These are phyloP conservation scores for Lasioglossum leucozonium DNA, from an alignment of 2,888 invertebrate genomes.

Conservation along the genomic window DNA sequence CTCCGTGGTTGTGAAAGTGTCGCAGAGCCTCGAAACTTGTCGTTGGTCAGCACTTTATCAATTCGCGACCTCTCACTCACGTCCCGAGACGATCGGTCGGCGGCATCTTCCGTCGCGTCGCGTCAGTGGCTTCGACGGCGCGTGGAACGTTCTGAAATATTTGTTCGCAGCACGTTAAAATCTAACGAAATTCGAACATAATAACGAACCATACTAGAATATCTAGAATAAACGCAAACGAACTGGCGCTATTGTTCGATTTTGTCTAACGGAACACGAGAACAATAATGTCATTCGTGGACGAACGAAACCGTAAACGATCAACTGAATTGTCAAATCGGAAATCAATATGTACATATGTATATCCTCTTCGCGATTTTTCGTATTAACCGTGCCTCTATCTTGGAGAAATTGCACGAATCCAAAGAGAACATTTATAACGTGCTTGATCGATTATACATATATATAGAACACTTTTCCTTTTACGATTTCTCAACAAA, in stretches of 20 bases:
- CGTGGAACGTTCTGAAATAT: conserved; percentile 52
- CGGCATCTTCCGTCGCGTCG: conserved; percentile 69
- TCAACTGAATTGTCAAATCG: background rate
- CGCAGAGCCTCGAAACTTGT: conserved; percentile 42
- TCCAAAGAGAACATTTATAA: background rate
- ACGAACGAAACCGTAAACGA: background rate
- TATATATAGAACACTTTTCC: background rate
- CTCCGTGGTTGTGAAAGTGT: conserved; percentile 69
- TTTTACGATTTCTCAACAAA: background rate
- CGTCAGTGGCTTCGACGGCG: conserved; percentile 42
- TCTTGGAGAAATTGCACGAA: background rate
- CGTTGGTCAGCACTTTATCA: conserved; percentile 47
- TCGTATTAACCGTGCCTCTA: background rate
- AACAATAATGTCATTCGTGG: background rate
- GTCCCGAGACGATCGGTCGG: conserved; percentile 66
- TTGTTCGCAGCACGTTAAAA: background rate
- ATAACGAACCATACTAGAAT: background rate
- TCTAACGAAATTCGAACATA: too few species aligned
- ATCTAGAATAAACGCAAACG: background rate
- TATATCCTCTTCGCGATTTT: background rate
- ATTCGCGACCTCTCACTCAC: conserved; percentile 68
- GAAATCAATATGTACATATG: background rate
- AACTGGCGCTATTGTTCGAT: background rate
- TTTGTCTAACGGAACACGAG: background rate
- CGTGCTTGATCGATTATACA: background rate